Base-by-base conservation (phyloP, 2,797 vertebrate genomes). In the Centropyge bicolor region DNA sequence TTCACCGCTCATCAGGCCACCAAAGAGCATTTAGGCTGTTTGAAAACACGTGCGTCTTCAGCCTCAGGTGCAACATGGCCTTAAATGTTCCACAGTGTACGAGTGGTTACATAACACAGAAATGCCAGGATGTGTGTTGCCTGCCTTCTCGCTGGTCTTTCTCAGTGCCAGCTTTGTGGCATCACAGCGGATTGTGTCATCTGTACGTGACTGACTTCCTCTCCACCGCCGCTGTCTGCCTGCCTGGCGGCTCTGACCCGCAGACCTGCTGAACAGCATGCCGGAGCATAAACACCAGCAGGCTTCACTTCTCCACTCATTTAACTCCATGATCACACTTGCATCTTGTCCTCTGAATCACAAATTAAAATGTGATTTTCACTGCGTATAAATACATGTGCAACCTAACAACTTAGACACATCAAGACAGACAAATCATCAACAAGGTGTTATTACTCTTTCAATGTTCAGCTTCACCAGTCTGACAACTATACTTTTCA, bases 21-120 rank as follows among this genome's bases (percentile, higher is more conserved):
- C 38, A 48, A 49, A 77, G 72, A 76, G 73, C 73, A 70, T 68
- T 67, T 65, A 35, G 48, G 52, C 36, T 70, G 63, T 82, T 61
- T 76, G 19, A 45, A 80, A 71, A 73, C 49, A 71, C 7, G 31
- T 56, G 70, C 56, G 54, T 77, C 74, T 36, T 51, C 66, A 56
- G 67, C 74, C 78, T 84, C 56, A 70, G 67, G 86, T 85, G 62
- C 56, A 71, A 17, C 14, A 0, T 70, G 76, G 61, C 70, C 81
- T 83, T 70, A 85, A 78, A 81, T 79, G 43, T 76, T 77, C 67
- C 67, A 70, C 56, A 72, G 70, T 65, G n/a, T 49, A 31, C 27
- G 74, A 64, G 59, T 22, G 35, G 74, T 90, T 90, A 74, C 72
- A 63, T 85, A 82, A 86, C 76, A 74, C 59, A 70, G 35, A 83